Evolutionary conservation across 37 sponge, comb jelly and placozoan species (phyloP).

Genomic region (Hormiphora californensis): DNA sequence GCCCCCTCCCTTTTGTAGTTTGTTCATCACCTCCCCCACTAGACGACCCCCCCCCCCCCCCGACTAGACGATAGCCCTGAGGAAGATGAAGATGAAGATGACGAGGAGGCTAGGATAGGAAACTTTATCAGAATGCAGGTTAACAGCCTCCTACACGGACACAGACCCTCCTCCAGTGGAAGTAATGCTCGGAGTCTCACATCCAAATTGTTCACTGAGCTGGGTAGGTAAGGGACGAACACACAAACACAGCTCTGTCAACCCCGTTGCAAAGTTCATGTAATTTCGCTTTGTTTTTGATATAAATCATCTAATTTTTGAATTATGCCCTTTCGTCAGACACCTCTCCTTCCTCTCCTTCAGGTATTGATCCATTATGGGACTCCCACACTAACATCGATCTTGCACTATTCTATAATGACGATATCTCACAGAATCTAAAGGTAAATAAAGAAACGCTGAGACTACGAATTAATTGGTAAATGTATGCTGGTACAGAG

Average conservation of each 20-base stretch:
- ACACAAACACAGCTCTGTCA: background rate
- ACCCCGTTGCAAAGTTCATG: too few species aligned
- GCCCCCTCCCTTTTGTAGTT: too few species aligned
- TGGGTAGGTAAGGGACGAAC: background rate
- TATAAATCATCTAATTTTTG: too few species aligned
- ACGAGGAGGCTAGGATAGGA: background rate
- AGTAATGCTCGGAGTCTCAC: background rate
- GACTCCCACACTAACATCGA: slow-evolving; percentile 8
- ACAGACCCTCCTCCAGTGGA: background rate
- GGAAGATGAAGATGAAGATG: background rate
- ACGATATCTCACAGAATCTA: background rate
- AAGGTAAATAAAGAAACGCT: too few species aligned
- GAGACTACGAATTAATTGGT: too few species aligned
- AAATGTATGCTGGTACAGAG: too few species aligned
- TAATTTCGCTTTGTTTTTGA: too few species aligned
- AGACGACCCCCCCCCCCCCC: too few species aligned
- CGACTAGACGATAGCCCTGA: too few species aligned
- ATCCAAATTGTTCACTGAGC: background rate
- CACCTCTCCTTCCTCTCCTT: background rate
- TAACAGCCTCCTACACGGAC: background rate
- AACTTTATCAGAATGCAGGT: background rate
- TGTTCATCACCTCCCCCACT: too few species aligned
- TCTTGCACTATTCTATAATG: background rate
- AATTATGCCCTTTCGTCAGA: too few species aligned
- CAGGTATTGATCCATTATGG: slow-evolving; percentile 10